Percentiles rank a stretch among this genome's conserved stretches.
Evolutionary conservation across 1,140 invertebrate species (phyloP).

Genomic region (Orussus abietinus): DNA sequence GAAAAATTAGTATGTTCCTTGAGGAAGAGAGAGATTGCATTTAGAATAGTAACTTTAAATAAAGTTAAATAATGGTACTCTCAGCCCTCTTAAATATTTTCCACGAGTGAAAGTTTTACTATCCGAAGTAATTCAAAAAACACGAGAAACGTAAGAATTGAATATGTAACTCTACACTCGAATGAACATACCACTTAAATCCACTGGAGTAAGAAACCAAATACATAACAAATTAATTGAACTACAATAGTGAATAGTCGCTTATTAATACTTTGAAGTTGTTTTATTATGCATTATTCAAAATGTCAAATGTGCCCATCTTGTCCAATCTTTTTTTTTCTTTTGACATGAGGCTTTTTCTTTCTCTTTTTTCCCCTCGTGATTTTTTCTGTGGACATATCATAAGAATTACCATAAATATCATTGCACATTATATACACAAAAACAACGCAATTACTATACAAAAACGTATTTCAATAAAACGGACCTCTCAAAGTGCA

Average conservation of each 20-base stretch:
- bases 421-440: conserved; percentile 12
- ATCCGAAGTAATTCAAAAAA: conserved; percentile 13
- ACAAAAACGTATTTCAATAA: too few relatives aligned
- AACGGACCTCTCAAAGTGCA: too few relatives aligned
- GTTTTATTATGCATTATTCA: conserved; percentile 39
- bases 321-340: conserved; percentile 52
- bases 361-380: conserved; percentile 49
- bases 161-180: not conserved
- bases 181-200: not conserved
- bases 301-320: conserved; percentile 50
- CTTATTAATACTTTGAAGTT: conserved; percentile 30
- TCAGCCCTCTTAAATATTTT: conserved; percentile 4
- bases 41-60: not conserved
- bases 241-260: conserved; percentile 38
- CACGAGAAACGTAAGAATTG: conserved; percentile 10
- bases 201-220: not conserved
- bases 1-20: too few relatives aligned
- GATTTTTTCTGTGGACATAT: conserved; percentile 56
- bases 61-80: conserved; percentile 1
- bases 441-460: too few relatives aligned
- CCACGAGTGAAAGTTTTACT: conserved; percentile 12
- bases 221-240: conserved; percentile 25
- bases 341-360: conserved; percentile 50
- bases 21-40: too few relatives aligned
- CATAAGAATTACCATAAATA: conserved; percentile 51